These are phyloP conservation scores for Micrasema longulum DNA, from an alignment of 1,140 invertebrate genomes.

Conservation along the genomic window DNA sequence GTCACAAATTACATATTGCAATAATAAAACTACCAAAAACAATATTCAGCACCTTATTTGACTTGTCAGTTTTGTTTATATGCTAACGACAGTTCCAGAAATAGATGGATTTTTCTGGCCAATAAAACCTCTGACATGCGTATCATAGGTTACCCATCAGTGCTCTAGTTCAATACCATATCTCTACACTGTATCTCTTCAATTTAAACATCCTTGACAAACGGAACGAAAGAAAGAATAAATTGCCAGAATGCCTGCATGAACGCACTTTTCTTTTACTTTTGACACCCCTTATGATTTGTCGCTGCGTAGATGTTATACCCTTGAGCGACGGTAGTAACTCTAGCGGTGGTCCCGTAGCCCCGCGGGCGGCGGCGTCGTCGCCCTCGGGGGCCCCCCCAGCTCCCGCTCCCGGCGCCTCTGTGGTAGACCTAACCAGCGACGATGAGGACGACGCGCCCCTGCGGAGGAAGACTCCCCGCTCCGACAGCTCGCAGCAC, in stretches of 20 bases:
- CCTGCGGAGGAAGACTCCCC: slow-evolving; percentile 63
- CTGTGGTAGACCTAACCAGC: slow-evolving; percentile 63
- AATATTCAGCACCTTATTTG: no score
- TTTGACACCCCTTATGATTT: slow-evolving; percentile 54
- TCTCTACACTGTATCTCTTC: no score
- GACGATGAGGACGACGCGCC: slow-evolving; percentile 66
- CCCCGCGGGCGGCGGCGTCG: slow-evolving; percentile 57
- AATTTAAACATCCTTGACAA: no score
- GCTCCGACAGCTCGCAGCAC: slow-evolving; percentile 56
- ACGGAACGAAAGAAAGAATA: no score
- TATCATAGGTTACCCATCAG: no score
- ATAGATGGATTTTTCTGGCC: no score
- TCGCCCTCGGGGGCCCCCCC: background rate
- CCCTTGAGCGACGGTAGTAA: slow-evolving; percentile 60
- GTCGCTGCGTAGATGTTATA: slow-evolving; percentile 60
- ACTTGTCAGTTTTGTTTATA: no score
- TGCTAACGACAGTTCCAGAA: no score
- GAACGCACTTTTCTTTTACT: background rate
- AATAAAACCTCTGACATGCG: no score
- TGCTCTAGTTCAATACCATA: no score
- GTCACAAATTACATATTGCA: no score
- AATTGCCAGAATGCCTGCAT: background rate
- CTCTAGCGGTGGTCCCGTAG: slow-evolving; percentile 51
- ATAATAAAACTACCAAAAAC: no score
- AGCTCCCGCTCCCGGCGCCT: slow-evolving; percentile 54